Percentiles rank a stretch among this genome's conserved stretches.
Evolutionary conservation across 2,113 vertebrate genomes (phyloP).

Genomic region (Rhabdornis inornatus): DNA sequence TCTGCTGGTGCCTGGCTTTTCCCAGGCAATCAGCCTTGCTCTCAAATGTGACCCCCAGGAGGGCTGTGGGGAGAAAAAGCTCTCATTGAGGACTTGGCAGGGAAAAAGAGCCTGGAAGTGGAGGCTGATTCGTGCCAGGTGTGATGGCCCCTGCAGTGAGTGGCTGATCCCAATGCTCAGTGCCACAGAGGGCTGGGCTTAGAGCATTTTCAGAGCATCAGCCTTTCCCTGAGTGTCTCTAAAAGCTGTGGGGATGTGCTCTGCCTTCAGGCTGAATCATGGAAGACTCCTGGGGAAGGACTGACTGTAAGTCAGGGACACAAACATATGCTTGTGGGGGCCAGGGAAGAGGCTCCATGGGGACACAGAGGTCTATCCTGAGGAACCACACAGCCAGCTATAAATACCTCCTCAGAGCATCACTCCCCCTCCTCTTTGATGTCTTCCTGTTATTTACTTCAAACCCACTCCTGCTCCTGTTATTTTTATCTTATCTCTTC

Average conservation of each 20-base stretch:
- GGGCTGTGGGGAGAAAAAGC: not conserved
- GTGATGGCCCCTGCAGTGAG: not conserved
- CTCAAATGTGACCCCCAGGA: not conserved
- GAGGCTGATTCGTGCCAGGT: not conserved
- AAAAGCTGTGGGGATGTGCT: not conserved
- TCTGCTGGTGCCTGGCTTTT: not conserved
- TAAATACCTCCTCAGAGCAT: conserved; percentile 42
- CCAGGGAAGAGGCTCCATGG: not conserved
- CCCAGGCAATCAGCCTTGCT: conserved; percentile 3
- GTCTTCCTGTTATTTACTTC: conserved; percentile 45
- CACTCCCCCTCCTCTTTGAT: conserved; percentile 34
- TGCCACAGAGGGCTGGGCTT: not conserved
- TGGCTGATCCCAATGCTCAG: not conserved
- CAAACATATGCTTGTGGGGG: not conserved
- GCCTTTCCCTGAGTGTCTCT: not conserved
- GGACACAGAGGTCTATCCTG: not conserved
- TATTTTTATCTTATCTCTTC: conserved; percentile 45
- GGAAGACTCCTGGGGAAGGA: not conserved
- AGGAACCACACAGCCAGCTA: not conserved
- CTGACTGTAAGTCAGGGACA: not conserved
- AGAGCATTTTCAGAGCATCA: not conserved
- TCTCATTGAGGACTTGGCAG: not conserved
- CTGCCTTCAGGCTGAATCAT: not conserved
- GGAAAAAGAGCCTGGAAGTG: not conserved
- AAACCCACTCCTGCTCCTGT: conserved; percentile 5